Evolutionary conservation across 2,888 invertebrate species (phyloP).

Genomic region (Dyspetes luteomarginatus): DNA sequence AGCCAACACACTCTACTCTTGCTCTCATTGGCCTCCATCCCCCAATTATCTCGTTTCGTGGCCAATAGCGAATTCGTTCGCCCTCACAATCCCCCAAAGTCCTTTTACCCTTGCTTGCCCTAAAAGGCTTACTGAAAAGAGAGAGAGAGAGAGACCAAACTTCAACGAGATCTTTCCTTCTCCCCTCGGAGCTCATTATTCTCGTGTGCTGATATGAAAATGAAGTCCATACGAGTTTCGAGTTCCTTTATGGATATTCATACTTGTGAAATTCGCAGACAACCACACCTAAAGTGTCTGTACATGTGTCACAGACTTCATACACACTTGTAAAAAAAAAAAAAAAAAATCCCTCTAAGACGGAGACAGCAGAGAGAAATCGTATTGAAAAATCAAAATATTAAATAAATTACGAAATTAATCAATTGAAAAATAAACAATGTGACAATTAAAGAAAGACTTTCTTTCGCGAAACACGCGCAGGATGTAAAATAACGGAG

Average conservation of each 20-base stretch:
- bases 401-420: too few relatives aligned
- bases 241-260: neutral
- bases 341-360: too few relatives aligned
- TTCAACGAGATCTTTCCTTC: constrained; percentile 18
- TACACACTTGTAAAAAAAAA: too few relatives aligned
- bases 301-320: too few relatives aligned
- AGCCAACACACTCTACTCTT: constrained; percentile 51
- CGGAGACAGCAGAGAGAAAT: too few relatives aligned
- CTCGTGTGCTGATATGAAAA: constrained; percentile 25
- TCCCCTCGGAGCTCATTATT: constrained; percentile 29
- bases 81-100: constrained; percentile 53
- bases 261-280: neutral
- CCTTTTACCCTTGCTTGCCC: constrained; percentile 36
- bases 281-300: too few relatives aligned
- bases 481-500: neutral
- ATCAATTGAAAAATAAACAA: too few relatives aligned
- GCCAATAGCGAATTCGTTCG: constrained; percentile 66
- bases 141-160: neutral
- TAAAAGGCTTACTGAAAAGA: constrained; percentile 5
- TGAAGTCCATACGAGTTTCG: constrained; percentile 21
- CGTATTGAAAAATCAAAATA: too few relatives aligned
- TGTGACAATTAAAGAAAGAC: too few relatives aligned
- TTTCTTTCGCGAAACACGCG: neutral
- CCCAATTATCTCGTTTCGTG: constrained; percentile 66
- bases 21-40: constrained; percentile 64